Conservation (phyloP, 2,888 invertebrate species). For the Torymus texanus region DNA sequence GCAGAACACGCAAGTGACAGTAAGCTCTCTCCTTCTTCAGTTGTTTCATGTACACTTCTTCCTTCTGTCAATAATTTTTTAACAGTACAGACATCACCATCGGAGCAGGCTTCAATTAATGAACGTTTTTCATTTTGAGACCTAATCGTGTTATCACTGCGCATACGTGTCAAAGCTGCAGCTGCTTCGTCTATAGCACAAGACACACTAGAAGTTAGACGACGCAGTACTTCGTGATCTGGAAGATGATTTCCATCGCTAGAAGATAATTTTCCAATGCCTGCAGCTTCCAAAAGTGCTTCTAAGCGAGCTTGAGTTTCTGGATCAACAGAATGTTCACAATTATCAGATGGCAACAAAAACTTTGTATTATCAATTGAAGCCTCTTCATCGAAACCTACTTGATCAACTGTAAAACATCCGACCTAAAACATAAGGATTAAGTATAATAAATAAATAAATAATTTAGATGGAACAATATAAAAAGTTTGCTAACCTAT, state of each 20-base stretch:
- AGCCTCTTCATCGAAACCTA: constrained; percentile 81
- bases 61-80: constrained; percentile 94
- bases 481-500: no score
- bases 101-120: constrained; percentile 93
- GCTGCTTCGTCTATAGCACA: constrained; percentile 98
- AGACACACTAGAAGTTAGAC: constrained; percentile 91
- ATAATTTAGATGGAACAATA: no score
- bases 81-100: constrained; percentile 95
- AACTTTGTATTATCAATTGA: constrained; percentile 81
- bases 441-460: no score
- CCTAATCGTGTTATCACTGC: constrained; percentile 87
- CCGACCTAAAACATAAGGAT: constrained; percentile 79
- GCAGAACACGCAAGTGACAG: constrained; percentile 79
- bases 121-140: constrained; percentile 69
- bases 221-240: constrained; percentile 90
- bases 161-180: constrained; percentile 96
- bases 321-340: constrained; percentile 85
- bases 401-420: constrained; percentile 83
- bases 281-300: constrained; percentile 95
- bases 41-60: constrained; percentile 95
- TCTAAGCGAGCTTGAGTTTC: constrained; percentile 94
- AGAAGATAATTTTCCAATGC: constrained; percentile 87
- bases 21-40: constrained; percentile 97
- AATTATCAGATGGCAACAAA: constrained; percentile 79
- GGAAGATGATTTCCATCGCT: constrained; percentile 90